phyloP scores from a whole-genome alignment of 1,140 invertebrate genomes.

The Drosophila mayri region DNA sequence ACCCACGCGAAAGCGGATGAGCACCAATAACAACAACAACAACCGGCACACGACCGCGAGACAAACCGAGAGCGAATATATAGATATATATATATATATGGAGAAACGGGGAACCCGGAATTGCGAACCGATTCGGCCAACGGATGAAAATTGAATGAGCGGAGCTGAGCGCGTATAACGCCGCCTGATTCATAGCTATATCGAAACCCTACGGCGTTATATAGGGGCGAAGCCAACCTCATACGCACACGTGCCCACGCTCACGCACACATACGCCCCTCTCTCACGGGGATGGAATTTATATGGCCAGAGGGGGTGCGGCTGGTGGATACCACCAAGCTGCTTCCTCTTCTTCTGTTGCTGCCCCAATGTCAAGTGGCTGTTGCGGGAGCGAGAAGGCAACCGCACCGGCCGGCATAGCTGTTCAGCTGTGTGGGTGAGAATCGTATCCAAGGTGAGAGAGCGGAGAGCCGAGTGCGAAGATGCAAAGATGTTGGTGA shows the following conservation, averaged over 20 bases:
- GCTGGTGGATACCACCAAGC: slow-evolving; percentile 11
- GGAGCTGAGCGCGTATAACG: slow-evolving; percentile 42
- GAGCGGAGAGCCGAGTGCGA: slow-evolving; percentile 23
- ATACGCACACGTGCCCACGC: slow-evolving; percentile 23
- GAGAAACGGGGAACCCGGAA: slow-evolving; percentile 16
- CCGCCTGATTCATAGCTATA: slow-evolving; percentile 67
- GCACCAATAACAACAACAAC: slow-evolving; percentile 26
- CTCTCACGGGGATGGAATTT: slow-evolving; percentile 28
- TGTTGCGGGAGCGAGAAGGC: slow-evolving; percentile 57
- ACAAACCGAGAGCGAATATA: slow-evolving; percentile 17
- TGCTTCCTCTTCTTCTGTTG: slow-evolving; percentile 18
- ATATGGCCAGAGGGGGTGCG: slow-evolving; percentile 8
- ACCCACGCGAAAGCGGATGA: slow-evolving; percentile 45
- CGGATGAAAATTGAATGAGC: slow-evolving; percentile 65
- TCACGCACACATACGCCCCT: neutral
- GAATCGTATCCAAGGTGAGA: slow-evolving; percentile 22
- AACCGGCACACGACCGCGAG: slow-evolving; percentile 47
- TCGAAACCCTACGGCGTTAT: slow-evolving; percentile 45
- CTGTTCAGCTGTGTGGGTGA: slow-evolving; percentile 14
- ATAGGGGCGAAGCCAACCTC: slow-evolving; percentile 32
- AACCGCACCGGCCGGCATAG: slow-evolving; percentile 67
- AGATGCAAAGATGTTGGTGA: slow-evolving; percentile 39
- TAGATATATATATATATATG: slow-evolving; percentile 1
- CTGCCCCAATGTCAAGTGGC: slow-evolving; percentile 70
- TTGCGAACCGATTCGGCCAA: slow-evolving; percentile 60